phyloP scores from a whole-genome alignment of 1,140 invertebrate genomes.

The Streblospio benedicti region DNA sequence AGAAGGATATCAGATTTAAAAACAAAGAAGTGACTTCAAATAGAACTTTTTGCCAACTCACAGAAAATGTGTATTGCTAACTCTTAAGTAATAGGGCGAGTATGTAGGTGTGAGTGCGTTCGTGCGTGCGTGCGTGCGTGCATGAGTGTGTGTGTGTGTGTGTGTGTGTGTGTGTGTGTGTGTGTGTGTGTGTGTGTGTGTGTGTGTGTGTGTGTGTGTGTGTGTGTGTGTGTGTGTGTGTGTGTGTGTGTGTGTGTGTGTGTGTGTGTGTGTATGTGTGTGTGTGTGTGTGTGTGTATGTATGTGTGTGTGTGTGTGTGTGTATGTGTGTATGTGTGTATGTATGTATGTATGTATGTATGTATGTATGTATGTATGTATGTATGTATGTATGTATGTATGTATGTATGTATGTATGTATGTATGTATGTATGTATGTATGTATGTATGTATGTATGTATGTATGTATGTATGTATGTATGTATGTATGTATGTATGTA shows the following conservation, averaged over 20 bases:
- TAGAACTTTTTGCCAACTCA: no score
- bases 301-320: not conserved
- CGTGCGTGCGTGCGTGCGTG: no score
- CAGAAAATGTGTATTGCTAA: no score
- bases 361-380: not conserved
- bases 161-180: no score
- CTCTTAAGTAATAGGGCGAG: no score
- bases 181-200: not conserved
- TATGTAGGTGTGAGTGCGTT: no score
- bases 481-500: not conserved
- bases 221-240: conserved; percentile 1
- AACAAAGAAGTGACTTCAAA: no score
- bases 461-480: not conserved
- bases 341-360: not conserved
- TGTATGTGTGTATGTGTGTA: no score
- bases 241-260: conserved; percentile 4
- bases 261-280: conserved; percentile 4
- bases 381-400: conserved; percentile 1
- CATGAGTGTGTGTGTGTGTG: no score
- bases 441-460: not conserved
- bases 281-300: conserved; percentile 4
- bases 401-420: not conserved
- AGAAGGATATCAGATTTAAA: no score
- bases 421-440: not conserved
- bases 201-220: not conserved